Base-by-base conservation (phyloP, 1,140 invertebrate genomes). In the Penaeus chinensis region DNA sequence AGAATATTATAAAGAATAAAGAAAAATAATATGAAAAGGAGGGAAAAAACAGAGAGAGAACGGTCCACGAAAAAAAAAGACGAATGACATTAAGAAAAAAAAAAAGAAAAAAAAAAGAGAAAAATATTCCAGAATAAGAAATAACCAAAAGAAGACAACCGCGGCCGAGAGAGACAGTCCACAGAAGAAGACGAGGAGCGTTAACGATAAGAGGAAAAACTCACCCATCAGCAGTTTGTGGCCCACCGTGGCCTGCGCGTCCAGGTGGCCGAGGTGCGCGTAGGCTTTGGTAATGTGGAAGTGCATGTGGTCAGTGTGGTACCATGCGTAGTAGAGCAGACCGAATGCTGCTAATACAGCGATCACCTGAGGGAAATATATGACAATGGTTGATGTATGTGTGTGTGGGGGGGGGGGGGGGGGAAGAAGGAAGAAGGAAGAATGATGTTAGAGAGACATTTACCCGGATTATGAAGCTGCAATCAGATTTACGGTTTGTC, bases 211-310 rank as follows among this genome's bases (percentile, higher is more conserved):
- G 20, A 8, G 7, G 20, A 13, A 20, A 76, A 42, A 61, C 88
- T 90, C 91, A 93, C 94, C 93, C 89, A 93, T 91, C 13, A 94
- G 91, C 89, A 93, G 93, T 90, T 93, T 92, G 85, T 94, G 93
- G 71, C 92, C 94, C 27, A 94, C 90, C 42, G 93, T 92, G 90
- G 94, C 93, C 83, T 94, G 94, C 8, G 94, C 93, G 66, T 92
- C 91, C 18, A 92, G 82, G 91, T 93, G 93, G 5, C 94, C 94
- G 11, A 94, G 90, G 86, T 93, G 91, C 10, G 93, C 94, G 90
- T 94, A 94, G 10, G 92, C 91, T 82, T 93, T 92, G 37, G 92
- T 92, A 3, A 93, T 91, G 90, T 94, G 92, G 89, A 93, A 93
- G 91, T 94, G 94, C 18, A 94, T 91, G 79, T 93, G 92, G 62